phyloP scores from a whole-genome alignment of 2,888 invertebrate species.

The Trachelus tabidus region DNA sequence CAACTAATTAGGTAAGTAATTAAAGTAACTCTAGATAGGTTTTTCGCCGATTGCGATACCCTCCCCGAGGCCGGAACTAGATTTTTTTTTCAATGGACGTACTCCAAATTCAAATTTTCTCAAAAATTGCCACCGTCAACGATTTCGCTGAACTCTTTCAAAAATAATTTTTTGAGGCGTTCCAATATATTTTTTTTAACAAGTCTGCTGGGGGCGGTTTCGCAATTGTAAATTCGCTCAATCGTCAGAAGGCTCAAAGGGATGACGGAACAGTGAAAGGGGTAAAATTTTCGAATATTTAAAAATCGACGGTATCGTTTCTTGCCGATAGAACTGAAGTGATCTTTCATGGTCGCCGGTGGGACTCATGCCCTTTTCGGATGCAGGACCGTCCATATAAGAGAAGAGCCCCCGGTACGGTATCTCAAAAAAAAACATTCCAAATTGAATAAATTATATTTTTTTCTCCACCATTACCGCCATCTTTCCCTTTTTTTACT shows the following conservation, averaged over 20 bases:
- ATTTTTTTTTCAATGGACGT: neutral
- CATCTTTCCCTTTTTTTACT: neutral
- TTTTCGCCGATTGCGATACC: conserved; percentile 37
- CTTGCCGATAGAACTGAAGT: neutral
- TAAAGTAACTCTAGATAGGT: conserved; percentile 33
- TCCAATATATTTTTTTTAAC: neutral
- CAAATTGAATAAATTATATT: neutral
- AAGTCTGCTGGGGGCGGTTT: conserved; percentile 4
- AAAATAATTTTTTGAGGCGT: neutral
- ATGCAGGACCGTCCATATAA: neutral
- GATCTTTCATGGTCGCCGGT: neutral
- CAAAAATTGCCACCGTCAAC: neutral
- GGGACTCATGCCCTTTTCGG: neutral
- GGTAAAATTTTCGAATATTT: neutral
- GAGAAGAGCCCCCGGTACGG: neutral
- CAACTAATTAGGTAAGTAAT: conserved; percentile 12
- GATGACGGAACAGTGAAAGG: neutral
- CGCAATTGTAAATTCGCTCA: conserved; percentile 48
- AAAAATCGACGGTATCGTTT: neutral
- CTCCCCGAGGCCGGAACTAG: conserved; percentile 22
- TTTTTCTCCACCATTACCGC: neutral
- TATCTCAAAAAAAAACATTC: neutral
- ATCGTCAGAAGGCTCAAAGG: conserved; percentile 35
- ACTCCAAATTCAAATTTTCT: neutral
- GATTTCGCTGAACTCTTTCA: neutral